A percentile compares a stretch with the other conserved stretches of the same genome.
phyloP scores from a whole-genome alignment of 2,113 vertebrate genomes.

The Eudyptes chrysolophus region DNA sequence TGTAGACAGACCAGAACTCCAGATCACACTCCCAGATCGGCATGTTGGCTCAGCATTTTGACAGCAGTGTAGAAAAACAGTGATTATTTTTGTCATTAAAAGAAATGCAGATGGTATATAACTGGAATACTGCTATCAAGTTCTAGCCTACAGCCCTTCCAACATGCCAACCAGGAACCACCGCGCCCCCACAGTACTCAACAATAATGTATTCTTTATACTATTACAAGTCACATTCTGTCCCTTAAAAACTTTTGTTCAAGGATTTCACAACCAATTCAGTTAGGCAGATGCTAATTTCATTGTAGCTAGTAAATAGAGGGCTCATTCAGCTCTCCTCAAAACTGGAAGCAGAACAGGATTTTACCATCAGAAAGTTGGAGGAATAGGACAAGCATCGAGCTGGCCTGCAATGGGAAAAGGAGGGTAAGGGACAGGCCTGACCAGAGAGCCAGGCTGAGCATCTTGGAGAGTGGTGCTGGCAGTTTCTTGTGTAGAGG shows the following conservation, averaged over 20 bases:
- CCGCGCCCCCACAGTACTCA: background rate
- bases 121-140: background rate
- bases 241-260: background rate
- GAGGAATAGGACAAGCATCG: background rate
- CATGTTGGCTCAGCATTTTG: constrained; percentile 26
- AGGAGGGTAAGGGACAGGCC: background rate
- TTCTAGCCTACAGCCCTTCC: background rate
- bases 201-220: background rate
- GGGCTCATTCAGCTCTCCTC: background rate
- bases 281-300: background rate
- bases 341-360: background rate
- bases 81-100: constrained; percentile 37
- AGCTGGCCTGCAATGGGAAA: background rate
- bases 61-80: constrained; percentile 6
- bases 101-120: constrained; percentile 21
- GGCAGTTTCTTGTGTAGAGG: background rate
- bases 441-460: background rate
- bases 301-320: background rate
- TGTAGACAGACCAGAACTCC: constrained; percentile 25
- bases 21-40: constrained; percentile 12
- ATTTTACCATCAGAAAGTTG: background rate
- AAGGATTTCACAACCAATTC: background rate
- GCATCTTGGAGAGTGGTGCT: background rate
- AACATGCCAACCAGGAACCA: background rate
- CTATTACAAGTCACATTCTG: background rate